Base-by-base conservation (phyloP, 2,113 vertebrate genomes). In the Gyps fulvus region DNA sequence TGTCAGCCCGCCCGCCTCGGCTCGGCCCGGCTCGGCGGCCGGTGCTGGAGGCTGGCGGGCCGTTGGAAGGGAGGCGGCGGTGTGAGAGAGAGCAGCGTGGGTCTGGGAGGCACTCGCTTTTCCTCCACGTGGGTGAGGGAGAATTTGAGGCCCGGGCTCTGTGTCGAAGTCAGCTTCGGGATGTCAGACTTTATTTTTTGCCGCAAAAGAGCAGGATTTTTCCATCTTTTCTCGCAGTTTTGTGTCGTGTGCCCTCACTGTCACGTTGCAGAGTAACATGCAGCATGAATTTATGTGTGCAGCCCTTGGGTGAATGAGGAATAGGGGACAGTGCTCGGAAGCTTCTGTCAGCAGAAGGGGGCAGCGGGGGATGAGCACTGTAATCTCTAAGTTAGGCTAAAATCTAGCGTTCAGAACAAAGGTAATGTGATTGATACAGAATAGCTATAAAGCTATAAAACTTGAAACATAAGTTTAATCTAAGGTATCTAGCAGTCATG, bases 61-160 rank as follows among this genome's bases (percentile, higher is more conserved):
- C 47, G 42, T 14, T 5, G 25, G 49, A 40, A 40, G 55, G 13
- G 57, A 71, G 90, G 87, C 50, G 65, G 57, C 15, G 34, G 13
- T 18, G 81, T 49, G 38, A 54, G 57, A 71, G 40, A 11, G 49
- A 13, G 19, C 22, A 4, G 42, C 43, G 16, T 49, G 54, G 25
- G 52, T 55, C 22, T 23, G 7, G 27, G 18, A 26, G 66, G 8
- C 22, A 3, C 66, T 26, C 31, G 1, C 71, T 50, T 20, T 13
- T 20, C 38, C 47, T 79, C 92, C 96, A 91, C 78, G 95, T 96
- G 94, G 50, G 58, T 65, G 67, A 52, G n/a, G n/a, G 38, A 54
- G 78, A 38, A 27, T 59, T 79, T n/a, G 90, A 87, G 95, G 94
- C 94, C 95, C 94, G 16, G 18, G 22, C 32, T 67, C 29, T 7